Evolutionary conservation across 2,888 invertebrate genomes (phyloP).

Genomic region (Heliconius aoede): DNA sequence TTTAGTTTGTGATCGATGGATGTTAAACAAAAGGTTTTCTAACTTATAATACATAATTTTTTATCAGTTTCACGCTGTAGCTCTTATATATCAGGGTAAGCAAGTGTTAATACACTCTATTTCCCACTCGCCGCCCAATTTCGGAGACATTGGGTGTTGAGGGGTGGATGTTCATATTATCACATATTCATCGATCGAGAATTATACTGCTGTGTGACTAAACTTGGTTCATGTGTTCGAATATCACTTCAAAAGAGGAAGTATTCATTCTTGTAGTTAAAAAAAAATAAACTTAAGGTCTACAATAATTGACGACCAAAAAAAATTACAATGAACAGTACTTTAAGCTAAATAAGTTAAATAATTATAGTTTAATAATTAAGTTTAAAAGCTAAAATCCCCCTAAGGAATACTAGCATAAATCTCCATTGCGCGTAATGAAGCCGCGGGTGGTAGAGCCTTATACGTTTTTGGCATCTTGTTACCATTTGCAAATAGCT

Average conservation of each 20-base stretch:
- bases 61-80: too few relatives aligned
- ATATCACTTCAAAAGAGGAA: too few relatives aligned
- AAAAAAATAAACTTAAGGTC: background rate
- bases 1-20: constrained; percentile 16
- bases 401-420: constrained; percentile 3
- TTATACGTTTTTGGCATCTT: constrained; percentile 8
- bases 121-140: too few relatives aligned
- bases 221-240: too few relatives aligned
- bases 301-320: background rate
- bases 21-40: background rate
- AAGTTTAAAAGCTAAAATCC: background rate
- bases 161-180: too few relatives aligned
- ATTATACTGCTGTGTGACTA: too few relatives aligned
- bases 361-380: constrained; percentile 4
- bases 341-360: background rate
- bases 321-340: background rate
- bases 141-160: too few relatives aligned
- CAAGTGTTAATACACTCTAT: too few relatives aligned
- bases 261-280: too few relatives aligned
- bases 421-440: constrained; percentile 19
- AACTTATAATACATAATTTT: background rate
- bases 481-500: constrained; percentile 5
- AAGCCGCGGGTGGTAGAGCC: background rate
- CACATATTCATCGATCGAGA: too few relatives aligned
- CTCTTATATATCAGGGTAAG: too few relatives aligned